Base-by-base conservation (phyloP, 2,797 vertebrate species). In the Coregonus ussuriensis region DNA sequence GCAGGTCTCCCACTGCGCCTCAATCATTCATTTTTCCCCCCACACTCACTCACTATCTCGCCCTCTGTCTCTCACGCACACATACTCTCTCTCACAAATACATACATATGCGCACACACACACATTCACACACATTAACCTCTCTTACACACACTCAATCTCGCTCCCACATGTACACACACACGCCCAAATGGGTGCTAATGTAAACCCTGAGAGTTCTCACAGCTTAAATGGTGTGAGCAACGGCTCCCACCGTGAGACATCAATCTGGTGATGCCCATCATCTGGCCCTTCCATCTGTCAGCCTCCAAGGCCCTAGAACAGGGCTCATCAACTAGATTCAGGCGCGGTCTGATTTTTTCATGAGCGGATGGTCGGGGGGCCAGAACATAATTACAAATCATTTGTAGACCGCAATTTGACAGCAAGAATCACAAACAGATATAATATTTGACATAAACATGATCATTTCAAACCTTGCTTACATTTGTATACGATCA, bases 281-380 rank as follows among this genome's bases (percentile, higher is more conserved):
- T 94, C 93, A 94, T 95, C 93, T 93, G 93, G 85, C 91, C 81
- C 79, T 87, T 82, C 94, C 93, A 95, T 95, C 94, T 95, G 93
- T 91, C 90, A 88, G 79, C 47, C 37, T 67, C 16, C 74, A 76
- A 16, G 67, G 62, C 79, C 71, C 47, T 29, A 33, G 41, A 47
- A 47, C 41, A 47, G 9, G 41, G 9, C 1, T 47, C 63, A 47
- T 47, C 9, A 47, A 11, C 41, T 47, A 47, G 41, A 13, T 47
- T 47, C 41, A 13, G 41, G 2, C 9, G 9, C 41, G 41, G 9
- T 47, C 41, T 13, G 9, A 13, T 47, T 47, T 47, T 3, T 47
- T 47, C 9, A 9, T 47, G 41, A 47, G 41, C 9, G 41, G 41
- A 47, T 2, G 9, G 9, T 47, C 2, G 2, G 41, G 9, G 2